Evolutionary conservation across 2,888 invertebrate species (phyloP), one percentile per base, ranked within the genome.

Genomic region (Nineta flava): DNA sequence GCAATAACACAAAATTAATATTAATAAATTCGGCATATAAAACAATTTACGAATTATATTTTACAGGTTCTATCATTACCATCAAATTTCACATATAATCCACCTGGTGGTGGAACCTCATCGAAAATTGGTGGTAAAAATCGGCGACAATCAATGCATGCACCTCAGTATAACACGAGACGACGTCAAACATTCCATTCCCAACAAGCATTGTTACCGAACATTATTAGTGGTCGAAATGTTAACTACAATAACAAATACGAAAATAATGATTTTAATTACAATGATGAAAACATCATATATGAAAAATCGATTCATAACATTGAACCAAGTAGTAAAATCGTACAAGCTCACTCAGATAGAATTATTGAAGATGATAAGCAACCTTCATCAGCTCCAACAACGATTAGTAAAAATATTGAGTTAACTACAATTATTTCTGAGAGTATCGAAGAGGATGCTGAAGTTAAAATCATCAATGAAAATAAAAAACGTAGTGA

Each of bases 11-110:
- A 26, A 26, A 7, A 7, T 26, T 26, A 7, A 26, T 26, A 26
- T 26, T n/a, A 3, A 26, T 6, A 26, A 26, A 5, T 26, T 7
- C 7, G 7, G 7, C 26, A 26, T 26, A 7, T 26, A 7, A 26
- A 7, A 26, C 26, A 26, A 26, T 26, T 26, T 7, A 5, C 7
- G 6, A 26, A 26, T 26, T 26, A 26, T 26, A 26, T 62, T 16
- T 64, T 67, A 9, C 64, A 74, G 69, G 81, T 87, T 59, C 78
- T 83, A 53, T 88, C 88, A 51, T 74, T 88, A 56, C 88, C 88
- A 50, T 80, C 86, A 50, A 85, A 88, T 67, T 90, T 88, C 66
- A 86, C 81, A 32, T 88, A 87, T 68, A 84, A 83, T 65, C 83
- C 85, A 54, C 83, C 83, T 35, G 75, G 75, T 9, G 65, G 62